phyloP scores from a whole-genome alignment of 2,888 invertebrate genomes.

The Standfussiana lucernea region DNA sequence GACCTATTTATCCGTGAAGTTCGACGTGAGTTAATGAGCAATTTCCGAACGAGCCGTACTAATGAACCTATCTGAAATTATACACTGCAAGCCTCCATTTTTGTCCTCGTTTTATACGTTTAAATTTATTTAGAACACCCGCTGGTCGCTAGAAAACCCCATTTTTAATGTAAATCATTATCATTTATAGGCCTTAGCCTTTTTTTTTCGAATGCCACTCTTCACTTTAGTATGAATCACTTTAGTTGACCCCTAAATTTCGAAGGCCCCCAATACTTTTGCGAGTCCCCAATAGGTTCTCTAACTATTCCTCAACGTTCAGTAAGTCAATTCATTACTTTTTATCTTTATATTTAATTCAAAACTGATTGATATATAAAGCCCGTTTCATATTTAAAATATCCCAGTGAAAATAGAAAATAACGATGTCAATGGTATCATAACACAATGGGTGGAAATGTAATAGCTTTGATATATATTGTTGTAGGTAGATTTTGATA shows the following conservation, averaged over 20 bases:
- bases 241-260: neutral
- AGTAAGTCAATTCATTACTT: neutral
- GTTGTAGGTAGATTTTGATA: neutral
- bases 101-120: neutral
- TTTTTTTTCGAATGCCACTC: neutral
- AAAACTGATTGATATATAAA: constrained; percentile 9
- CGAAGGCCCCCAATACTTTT: neutral
- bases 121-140: neutral
- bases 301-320: neutral
- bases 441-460: neutral
- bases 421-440: neutral
- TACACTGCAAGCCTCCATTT: constrained; percentile 42
- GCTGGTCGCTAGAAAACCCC: neutral
- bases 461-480: constrained; percentile 1
- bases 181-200: neutral
- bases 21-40: constrained; percentile 81
- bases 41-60: constrained; percentile 82
- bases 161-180: neutral
- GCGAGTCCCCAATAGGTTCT: neutral
- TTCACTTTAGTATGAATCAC: neutral
- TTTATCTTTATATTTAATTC: constrained; percentile 13
- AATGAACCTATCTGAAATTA: constrained; percentile 76
- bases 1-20: constrained; percentile 68
- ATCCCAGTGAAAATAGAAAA: neutral
- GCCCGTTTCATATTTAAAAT: neutral